A percentile compares a stretch with the other conserved stretches of the same genome.
Evolutionary conservation across 2,113 vertebrate species (phyloP).

Genomic region (Tor tambroides): DNA sequence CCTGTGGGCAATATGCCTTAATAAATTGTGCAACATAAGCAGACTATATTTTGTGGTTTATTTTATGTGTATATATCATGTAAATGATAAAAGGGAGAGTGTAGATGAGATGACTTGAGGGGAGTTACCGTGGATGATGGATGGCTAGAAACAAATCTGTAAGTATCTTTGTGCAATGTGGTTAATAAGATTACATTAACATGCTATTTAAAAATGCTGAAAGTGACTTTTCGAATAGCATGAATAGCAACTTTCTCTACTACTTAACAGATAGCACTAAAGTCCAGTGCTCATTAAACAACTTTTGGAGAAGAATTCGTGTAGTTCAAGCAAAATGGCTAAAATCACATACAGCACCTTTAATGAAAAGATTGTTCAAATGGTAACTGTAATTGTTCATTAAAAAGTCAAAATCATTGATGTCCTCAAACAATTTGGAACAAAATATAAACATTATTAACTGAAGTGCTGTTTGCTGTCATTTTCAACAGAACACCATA

Average conservation of each 20-base stretch:
- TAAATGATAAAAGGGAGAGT: background rate
- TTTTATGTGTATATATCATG: background rate
- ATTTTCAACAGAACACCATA: background rate
- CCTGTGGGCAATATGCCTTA: conserved; percentile 71
- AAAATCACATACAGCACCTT: background rate
- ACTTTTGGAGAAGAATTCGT: background rate
- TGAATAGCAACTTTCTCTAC: background rate
- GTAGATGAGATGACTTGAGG: background rate
- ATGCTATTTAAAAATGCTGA: background rate
- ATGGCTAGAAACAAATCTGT: background rate
- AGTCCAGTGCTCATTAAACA: background rate
- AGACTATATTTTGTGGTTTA: background rate
- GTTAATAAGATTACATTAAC: background rate
- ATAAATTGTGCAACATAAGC: conserved; percentile 63
- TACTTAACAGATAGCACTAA: background rate
- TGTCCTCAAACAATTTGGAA: background rate
- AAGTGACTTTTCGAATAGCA: background rate
- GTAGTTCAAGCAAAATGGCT: background rate
- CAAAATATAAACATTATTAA: background rate
- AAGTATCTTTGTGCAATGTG: background rate
- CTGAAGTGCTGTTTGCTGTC: background rate
- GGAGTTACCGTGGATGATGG: background rate
- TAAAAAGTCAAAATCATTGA: background rate
- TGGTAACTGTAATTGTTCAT: background rate
- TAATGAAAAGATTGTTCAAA: background rate